A percentile compares a stretch with the other conserved stretches of the same genome.
phyloP scores from a whole-genome alignment of 2,888 invertebrate genomes.

The Chloroclysta siterata region DNA sequence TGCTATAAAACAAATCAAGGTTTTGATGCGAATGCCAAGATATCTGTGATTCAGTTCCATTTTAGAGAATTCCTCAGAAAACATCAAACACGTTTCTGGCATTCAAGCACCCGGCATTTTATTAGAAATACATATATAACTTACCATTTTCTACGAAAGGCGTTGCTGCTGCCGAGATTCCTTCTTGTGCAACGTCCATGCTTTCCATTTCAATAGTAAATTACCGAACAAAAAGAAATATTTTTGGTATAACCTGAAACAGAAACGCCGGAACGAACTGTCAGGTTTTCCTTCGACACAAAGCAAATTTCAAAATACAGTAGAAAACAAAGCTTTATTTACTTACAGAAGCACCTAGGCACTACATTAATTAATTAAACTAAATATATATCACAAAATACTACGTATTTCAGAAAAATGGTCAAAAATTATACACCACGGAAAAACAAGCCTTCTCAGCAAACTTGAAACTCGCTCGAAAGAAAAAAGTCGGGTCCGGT shows the following conservation, averaged over 20 bases:
- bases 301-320: conserved; percentile 36
- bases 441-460: conserved; percentile 54
- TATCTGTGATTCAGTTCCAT: not conserved
- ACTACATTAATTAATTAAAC: conserved; percentile 43
- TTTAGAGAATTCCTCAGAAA: conserved; percentile 1
- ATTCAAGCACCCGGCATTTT: conserved; percentile 37
- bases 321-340: conserved; percentile 12
- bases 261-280: conserved; percentile 74
- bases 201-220: conserved; percentile 74
- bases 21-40: not conserved
- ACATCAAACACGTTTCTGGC: conserved; percentile 72
- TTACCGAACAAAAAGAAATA: conserved; percentile 56
- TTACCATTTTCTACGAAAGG: conserved; percentile 79
- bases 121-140: conserved; percentile 43
- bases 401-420: conserved; percentile 52
- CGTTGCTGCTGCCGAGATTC: conserved; percentile 71
- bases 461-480: not conserved
- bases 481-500: no score
- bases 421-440: conserved; percentile 54
- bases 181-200: conserved; percentile 81
- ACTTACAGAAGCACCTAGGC: conserved; percentile 25
- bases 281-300: conserved; percentile 47
- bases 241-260: conserved; percentile 74
- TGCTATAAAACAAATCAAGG: not conserved
- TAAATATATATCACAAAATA: conserved; percentile 52